Conservation (phyloP, 2,888 invertebrate species). For the Athalia rosae region DNA sequence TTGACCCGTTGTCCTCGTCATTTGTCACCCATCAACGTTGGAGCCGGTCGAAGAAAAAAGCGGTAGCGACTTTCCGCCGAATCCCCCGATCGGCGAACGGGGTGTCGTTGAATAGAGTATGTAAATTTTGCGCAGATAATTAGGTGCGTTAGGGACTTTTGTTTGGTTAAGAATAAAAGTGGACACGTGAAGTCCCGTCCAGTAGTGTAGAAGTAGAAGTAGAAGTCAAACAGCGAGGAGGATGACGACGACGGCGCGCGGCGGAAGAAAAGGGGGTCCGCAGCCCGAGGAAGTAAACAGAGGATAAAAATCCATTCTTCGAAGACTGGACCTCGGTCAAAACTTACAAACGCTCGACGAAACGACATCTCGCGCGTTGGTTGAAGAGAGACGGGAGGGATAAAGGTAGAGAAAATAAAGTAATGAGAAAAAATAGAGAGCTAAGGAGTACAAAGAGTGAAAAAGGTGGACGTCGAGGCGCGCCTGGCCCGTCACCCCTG, state of each 20-base stretch:
- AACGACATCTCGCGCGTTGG: neutral
- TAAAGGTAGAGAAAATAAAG: neutral
- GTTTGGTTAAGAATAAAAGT: neutral
- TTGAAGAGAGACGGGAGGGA: neutral
- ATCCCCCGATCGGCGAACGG: no score
- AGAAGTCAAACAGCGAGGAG: neutral
- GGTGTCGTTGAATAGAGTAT: neutral
- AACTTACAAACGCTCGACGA: conserved; percentile 28
- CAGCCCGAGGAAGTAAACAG: conserved; percentile 5
- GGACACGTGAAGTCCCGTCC: neutral
- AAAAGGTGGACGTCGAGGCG: conserved; percentile 17
- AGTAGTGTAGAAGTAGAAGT: neutral
- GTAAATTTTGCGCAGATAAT: neutral
- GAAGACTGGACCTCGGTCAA: conserved; percentile 20
- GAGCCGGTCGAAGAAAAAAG: no score
- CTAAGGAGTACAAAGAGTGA: neutral
- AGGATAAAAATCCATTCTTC: conserved; percentile 25
- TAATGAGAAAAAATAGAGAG: neutral
- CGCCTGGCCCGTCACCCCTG: conserved; percentile 18
- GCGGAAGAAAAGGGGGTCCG: neutral
- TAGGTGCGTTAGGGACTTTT: neutral
- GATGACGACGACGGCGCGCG: neutral
- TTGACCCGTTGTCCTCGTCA: no score
- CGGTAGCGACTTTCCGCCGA: no score
- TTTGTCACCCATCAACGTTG: no score